phyloP scores from a whole-genome alignment of 30 jellyfish, hydroid and myxozoan species.

The Turritopsis rubra region DNA sequence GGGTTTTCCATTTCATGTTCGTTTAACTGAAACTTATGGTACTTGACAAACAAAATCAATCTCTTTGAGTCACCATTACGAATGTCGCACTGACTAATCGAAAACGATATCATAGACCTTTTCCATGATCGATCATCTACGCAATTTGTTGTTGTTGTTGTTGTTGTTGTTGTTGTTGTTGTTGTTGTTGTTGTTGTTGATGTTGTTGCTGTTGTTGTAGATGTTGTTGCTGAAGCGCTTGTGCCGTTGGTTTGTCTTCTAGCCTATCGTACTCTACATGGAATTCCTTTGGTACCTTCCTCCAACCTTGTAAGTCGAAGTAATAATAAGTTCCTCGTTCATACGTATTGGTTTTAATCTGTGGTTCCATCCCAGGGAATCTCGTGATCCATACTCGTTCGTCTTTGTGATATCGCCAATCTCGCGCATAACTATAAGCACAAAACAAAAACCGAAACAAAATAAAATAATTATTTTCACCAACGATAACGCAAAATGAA shows the following conservation, averaged over 20 bases:
- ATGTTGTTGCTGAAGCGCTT: conserved; percentile 62
- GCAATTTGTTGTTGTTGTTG: conserved; percentile 29
- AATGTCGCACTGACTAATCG: background rate
- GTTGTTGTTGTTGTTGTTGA: conserved; percentile 45
- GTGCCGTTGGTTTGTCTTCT: conserved; percentile 88
- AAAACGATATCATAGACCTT: background rate
- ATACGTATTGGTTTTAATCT: conserved; percentile 76
- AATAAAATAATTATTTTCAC: background rate
- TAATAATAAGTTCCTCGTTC: conserved; percentile 95
- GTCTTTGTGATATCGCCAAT: conserved; percentile 95
- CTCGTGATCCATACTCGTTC: conserved; percentile 95
- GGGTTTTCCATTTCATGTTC: background rate
- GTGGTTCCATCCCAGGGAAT: conserved; percentile 99
- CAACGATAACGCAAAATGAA: background rate
- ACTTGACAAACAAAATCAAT: too few relatives aligned
- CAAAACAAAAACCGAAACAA: conserved; percentile 1
- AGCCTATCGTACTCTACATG: conserved; percentile 91
- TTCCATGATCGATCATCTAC: conserved; percentile 2
- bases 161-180: conserved; percentile 58
- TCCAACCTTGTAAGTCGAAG: conserved; percentile 92
- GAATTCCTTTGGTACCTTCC: conserved; percentile 86
- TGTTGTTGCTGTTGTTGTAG: conserved; percentile 46
- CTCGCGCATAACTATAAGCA: conserved; percentile 66
- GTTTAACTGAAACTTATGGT: background rate
- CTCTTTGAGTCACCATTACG: background rate